These are phyloP conservation scores for Sphecodes monilicornis DNA, from an alignment of 2,888 invertebrate genomes.

Conservation along the genomic window DNA sequence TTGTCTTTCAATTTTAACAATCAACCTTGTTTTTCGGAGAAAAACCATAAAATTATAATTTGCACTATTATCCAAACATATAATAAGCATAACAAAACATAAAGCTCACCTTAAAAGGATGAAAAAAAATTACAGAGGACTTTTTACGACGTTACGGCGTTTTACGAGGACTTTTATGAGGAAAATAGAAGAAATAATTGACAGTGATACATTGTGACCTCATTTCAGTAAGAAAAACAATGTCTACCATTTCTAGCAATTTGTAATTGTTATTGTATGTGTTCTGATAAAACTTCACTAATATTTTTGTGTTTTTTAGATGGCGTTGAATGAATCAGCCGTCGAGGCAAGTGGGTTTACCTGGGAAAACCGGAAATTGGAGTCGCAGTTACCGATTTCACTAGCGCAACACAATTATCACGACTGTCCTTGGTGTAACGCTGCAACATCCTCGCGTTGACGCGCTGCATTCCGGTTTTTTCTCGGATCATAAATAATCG, in stretches of 20 bases:
- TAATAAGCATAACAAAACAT: too few species aligned
- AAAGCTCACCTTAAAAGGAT: too few species aligned
- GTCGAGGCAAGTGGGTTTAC: background rate
- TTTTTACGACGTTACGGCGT: too few species aligned
- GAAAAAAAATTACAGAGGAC: too few species aligned
- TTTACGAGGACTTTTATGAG: too few species aligned
- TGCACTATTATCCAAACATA: too few species aligned
- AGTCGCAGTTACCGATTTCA: conserved; percentile 25
- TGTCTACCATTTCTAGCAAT: background rate
- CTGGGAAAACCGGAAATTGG: conserved; percentile 14
- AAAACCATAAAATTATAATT: too few species aligned
- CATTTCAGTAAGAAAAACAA: background rate
- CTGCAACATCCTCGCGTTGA: background rate
- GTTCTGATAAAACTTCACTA: background rate
- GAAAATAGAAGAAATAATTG: background rate
- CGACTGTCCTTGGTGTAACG: conserved; percentile 48
- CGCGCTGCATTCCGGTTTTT: conserved; percentile 45
- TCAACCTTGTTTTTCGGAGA: too few species aligned
- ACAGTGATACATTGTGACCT: too few species aligned
- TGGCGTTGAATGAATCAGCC: background rate
- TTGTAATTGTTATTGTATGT: background rate
- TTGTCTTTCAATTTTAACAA: too few species aligned
- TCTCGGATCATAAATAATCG: conserved; percentile 44
- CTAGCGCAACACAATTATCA: conserved; percentile 33
- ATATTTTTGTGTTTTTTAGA: background rate